A percentile compares a stretch with the other conserved stretches of the same genome.
Conservation (phyloP, 2,888 invertebrate species). For the Lasioglossum leucozonium region DNA sequence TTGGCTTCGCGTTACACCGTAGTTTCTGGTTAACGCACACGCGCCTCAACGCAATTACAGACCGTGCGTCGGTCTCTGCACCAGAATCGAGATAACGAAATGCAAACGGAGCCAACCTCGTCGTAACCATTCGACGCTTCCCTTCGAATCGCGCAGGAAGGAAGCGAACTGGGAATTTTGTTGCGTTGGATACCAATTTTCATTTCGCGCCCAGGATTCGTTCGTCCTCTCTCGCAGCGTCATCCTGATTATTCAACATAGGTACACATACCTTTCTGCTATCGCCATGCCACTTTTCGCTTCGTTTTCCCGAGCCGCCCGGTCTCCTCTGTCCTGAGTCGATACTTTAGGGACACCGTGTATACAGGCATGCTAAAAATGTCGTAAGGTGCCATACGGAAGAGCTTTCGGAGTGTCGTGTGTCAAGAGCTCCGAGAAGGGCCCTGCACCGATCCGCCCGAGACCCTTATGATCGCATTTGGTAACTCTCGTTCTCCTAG, state of each 20-base stretch:
- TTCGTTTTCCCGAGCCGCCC: too few relatives aligned
- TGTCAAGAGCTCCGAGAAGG: neutral
- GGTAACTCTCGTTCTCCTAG: neutral
- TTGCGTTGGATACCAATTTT: conserved; percentile 78
- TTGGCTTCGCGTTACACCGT: conserved; percentile 16
- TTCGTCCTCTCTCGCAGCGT: neutral
- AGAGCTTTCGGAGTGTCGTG: neutral
- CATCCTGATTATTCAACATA: neutral
- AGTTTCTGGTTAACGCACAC: conserved; percentile 16
- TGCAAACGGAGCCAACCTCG: conserved; percentile 55
- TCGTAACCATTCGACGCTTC: conserved; percentile 67
- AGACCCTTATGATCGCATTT: neutral
- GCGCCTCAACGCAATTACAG: conserved; percentile 39
- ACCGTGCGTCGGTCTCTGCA: conserved; percentile 31
- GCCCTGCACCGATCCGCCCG: neutral
- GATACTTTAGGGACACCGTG: neutral
- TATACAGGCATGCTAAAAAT: neutral
- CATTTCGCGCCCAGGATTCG: neutral
- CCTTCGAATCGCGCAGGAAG: conserved; percentile 77
- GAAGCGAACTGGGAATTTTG: conserved; percentile 79
- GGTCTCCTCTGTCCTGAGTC: neutral
- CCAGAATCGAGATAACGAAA: conserved; percentile 66
- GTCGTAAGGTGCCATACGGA: neutral
- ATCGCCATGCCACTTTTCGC: neutral
- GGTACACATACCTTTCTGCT: neutral